phyloP scores from a whole-genome alignment of 2,797 vertebrate genomes.

The Vespertilio murinus region DNA sequence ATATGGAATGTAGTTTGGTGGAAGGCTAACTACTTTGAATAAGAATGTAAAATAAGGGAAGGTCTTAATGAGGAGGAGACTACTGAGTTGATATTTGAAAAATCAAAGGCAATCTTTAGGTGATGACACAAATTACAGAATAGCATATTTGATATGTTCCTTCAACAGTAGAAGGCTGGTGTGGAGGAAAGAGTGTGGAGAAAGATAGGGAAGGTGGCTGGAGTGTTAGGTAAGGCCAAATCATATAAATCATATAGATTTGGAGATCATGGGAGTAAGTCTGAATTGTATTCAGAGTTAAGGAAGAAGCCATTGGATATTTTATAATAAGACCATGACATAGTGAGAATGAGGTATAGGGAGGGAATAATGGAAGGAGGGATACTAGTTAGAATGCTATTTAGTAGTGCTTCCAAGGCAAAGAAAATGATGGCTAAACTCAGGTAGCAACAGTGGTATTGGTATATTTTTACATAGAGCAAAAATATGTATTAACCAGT shows the following conservation, averaged over 20 bases:
- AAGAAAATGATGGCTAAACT: background rate
- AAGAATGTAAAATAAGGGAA: background rate
- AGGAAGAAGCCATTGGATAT: background rate
- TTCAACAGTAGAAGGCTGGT: background rate
- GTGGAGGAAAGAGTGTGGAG: background rate
- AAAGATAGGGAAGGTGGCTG: background rate
- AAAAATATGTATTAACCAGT: background rate
- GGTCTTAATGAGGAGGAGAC: background rate
- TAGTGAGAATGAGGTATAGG: background rate
- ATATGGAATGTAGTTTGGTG: background rate
- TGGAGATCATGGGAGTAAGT: background rate
- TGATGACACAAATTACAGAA: background rate
- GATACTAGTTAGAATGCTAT: background rate
- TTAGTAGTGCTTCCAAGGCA: background rate
- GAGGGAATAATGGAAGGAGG: background rate
- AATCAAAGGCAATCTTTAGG: background rate
- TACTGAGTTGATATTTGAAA: background rate
- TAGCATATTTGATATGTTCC: background rate
- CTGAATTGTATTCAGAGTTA: background rate
- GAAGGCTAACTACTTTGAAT: background rate
- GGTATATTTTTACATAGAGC: background rate
- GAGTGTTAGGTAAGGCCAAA: background rate
- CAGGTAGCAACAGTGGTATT: background rate
- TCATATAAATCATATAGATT: background rate
- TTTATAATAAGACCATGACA: background rate